Conservation (phyloP, 2,113 vertebrate species). For the Myotis yumanensis region DNA sequence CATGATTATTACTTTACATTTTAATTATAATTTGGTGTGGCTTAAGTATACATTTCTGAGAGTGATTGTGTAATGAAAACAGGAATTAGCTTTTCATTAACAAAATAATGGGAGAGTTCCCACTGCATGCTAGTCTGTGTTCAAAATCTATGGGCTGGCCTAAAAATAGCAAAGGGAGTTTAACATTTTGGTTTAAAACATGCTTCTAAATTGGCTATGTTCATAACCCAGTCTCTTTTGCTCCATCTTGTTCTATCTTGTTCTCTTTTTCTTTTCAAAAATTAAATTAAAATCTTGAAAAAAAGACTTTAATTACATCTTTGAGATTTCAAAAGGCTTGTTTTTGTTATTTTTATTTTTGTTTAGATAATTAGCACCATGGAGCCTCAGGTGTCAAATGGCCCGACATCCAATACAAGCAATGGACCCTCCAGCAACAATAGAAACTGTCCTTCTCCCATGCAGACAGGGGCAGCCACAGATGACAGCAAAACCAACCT, state of each 20-base stretch:
- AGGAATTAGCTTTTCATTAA: slow-evolving; percentile 86
- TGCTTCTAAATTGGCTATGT: slow-evolving; percentile 83
- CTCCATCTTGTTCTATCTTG: slow-evolving; percentile 69
- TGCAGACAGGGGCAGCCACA: slow-evolving; percentile 97
- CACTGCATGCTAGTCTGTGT: slow-evolving; percentile 84
- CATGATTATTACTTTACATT: slow-evolving; percentile 88
- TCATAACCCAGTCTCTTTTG: slow-evolving; percentile 73
- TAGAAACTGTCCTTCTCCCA: slow-evolving; percentile 98
- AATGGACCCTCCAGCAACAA: slow-evolving; percentile 99
- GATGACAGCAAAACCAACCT: slow-evolving; percentile 99
- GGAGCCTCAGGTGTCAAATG: slow-evolving; percentile 99
- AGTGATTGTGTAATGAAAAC: slow-evolving; percentile 86
- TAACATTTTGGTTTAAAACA: slow-evolving; percentile 81
- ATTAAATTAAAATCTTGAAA: slow-evolving; percentile 68
- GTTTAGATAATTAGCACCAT: slow-evolving; percentile 99
- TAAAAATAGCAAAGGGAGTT: slow-evolving; percentile 86
- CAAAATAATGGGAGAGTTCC: slow-evolving; percentile 82
- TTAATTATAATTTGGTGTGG: slow-evolving; percentile 88
- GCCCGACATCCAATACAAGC: slow-evolving; percentile 96
- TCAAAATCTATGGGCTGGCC: slow-evolving; percentile 83
- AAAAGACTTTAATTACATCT: slow-evolving; percentile 76
- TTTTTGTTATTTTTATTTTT: slow-evolving; percentile 68
- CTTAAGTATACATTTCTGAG: slow-evolving; percentile 88
- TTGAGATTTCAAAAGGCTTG: slow-evolving; percentile 77
- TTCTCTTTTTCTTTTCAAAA: slow-evolving; percentile 65